Evolutionary conservation across 2,888 invertebrate genomes (phyloP), one percentile per base, ranked within the genome.

Genomic region (Nezara viridula): DNA sequence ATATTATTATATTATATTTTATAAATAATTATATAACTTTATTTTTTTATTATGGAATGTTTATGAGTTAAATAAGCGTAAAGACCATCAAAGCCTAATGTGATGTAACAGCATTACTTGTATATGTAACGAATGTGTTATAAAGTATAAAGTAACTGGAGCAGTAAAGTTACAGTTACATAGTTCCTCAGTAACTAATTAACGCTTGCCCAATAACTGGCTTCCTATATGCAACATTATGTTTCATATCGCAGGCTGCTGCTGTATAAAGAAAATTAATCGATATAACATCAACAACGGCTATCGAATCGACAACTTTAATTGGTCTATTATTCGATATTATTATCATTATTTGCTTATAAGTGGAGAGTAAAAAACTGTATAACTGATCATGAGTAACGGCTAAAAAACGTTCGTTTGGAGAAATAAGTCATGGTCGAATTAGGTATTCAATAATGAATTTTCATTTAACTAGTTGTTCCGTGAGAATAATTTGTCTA

Each of bases 91-190:
- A 60, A 60, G 27, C 4, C 60, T 27, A 0, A 37, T 73, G 37
- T 73, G 66, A 73, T 21, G 66, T 37, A 73, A 73, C 7, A 19
- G 16, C 27, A 27, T 16, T 4, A 27, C 14, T 27, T n/a, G 14
- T 27, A n/a, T 60, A 60, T 60, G 60, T 60, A 60, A 73, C 66
- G 32, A 37, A 37, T 19, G 7, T 21, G 66, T 73, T 37, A 73
- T 37, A n/a, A n/a, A n/a, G 44, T 44, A 10, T 10, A 37, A 73
- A 73, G 66, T 73, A 73, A 73, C 66, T 73, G 66, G 66, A 73
- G 66, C 66, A 73, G 66, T 73, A 21, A 32, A 37, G 32, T 73
- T 73, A 32, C 66, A 32, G 66, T 19, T 37, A 73, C 66, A 73
- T 37, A 73, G 66, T 73, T 73, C 66, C 66, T 32, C 66, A 0